Base-by-base conservation (phyloP, 2,797 vertebrate species). In the Ctenopoma multispine region DNA sequence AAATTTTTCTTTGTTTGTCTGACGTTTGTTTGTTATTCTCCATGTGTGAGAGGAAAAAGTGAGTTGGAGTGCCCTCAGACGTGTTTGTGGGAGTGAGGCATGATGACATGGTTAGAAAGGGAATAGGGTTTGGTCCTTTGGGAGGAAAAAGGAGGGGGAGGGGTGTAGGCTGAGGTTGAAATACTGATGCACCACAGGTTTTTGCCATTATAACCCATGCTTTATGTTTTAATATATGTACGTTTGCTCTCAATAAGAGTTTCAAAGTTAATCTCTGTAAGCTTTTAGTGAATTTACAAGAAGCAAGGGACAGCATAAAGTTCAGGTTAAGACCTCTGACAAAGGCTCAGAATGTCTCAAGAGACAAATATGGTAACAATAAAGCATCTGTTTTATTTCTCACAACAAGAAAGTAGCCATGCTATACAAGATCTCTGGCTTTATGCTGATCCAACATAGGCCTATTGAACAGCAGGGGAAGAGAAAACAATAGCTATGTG, bases 11-110 rank as follows among this genome's bases (percentile, higher is more conserved):
- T 69, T 85, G 70, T 92, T 91, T 85, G 62, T 80, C 69, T 86
- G 77, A 77, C 83, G 78, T 81, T 86, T 90, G 88, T 89, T 92
- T 93, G 90, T 92, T 92, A 89, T 93, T 93, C 84, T 87, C 77
- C 66, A 34, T 75, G 78, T 80, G 90, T 72, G 78, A 86, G 75
- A 59, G 83, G 84, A 74, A 79, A 81, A 83, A 83, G 85, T 89
- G 89, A 87, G 74, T 41, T 66, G 86, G 81, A 85, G 80, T 88
- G 74, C 80, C 89, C 84, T 89, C 79, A 63, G 82, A 85, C 36
- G 43, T 72, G 80, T 81, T 75, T 84, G 86, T 87, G 77, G 85
- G 82, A 86, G 79, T 76, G 76, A 89, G 80, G 61, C 57, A 27
- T 76, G 90, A 92, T 88, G 91, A 86, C 81, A 81, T 72, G 64